Evolutionary conservation across 2,797 vertebrate species (phyloP).

Genomic region (Acipenser ruthenus): DNA sequence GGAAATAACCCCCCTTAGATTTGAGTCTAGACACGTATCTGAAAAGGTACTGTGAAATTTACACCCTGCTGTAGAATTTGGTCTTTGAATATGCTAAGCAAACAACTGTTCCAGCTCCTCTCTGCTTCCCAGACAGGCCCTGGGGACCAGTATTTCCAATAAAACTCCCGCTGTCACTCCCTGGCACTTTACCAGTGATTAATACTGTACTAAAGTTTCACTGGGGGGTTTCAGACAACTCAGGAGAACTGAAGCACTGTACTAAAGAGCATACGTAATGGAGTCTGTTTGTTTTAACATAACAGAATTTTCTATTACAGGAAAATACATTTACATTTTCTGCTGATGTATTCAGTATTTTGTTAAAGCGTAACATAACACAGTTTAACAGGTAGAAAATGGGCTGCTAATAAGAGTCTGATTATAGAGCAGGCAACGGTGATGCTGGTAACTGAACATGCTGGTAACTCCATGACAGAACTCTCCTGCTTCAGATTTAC

Average conservation of each 20-base stretch:
- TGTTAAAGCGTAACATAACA: too few species aligned
- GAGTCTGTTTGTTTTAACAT: too few species aligned
- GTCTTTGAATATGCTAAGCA: constrained; percentile 23
- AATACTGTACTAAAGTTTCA: constrained; percentile 39
- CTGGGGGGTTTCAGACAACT: background rate
- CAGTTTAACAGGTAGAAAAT: too few species aligned
- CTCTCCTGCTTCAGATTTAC: too few species aligned
- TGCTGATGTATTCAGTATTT: too few species aligned
- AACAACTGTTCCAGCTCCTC: constrained; percentile 12
- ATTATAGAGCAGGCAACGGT: too few species aligned
- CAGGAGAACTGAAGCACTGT: background rate
- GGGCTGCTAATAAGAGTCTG: too few species aligned
- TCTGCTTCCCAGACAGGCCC: constrained; percentile 43
- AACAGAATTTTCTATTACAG: too few species aligned
- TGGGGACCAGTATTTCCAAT: constrained; percentile 27
- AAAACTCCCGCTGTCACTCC: constrained; percentile 40
- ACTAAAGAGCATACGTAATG: too few species aligned
- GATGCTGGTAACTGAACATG: too few species aligned
- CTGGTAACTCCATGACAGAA: too few species aligned
- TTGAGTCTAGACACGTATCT: background rate
- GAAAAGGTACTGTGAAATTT: constrained; percentile 5
- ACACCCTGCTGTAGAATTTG: constrained; percentile 23
- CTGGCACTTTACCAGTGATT: constrained; percentile 39
- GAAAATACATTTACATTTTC: too few species aligned
- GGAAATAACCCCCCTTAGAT: background rate